These are phyloP conservation scores for Solenopsis invicta DNA, from an alignment of 1,140 invertebrate genomes.

Conservation along the genomic window DNA sequence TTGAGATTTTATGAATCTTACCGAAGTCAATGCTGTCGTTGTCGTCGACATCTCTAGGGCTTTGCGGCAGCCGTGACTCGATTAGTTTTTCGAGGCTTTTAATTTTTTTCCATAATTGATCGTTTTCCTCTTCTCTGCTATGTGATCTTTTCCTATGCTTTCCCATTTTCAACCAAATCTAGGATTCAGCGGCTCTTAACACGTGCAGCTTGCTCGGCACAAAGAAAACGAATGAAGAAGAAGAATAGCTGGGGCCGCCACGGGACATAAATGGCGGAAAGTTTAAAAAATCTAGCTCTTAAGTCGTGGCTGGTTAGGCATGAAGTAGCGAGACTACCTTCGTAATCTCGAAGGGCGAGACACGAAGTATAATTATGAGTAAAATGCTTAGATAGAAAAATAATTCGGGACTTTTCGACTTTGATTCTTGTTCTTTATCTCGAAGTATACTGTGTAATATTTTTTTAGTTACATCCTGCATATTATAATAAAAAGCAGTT, in stretches of 20 bases:
- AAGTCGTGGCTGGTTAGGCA: background rate
- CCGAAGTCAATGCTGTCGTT: too few species aligned
- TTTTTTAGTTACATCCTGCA: too few species aligned
- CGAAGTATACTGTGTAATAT: too few species aligned
- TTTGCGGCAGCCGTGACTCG: background rate
- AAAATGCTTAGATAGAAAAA: too few species aligned
- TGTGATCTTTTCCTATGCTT: background rate
- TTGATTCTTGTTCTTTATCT: too few species aligned
- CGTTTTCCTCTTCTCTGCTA: background rate
- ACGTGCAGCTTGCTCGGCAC: background rate
- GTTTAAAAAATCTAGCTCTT: background rate
- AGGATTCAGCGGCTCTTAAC: too few species aligned
- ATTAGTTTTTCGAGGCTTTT: background rate
- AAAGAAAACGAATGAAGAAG: slow-evolving; percentile 16
- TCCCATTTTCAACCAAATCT: background rate
- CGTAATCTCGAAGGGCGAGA: slow-evolving; percentile 64
- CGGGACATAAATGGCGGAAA: background rate
- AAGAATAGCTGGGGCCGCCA: background rate
- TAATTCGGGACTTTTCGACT: too few species aligned
- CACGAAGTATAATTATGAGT: slow-evolving; percentile 60
- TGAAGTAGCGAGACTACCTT: background rate
- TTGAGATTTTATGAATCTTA: too few species aligned
- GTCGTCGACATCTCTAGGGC: too few species aligned
- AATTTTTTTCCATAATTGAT: background rate
- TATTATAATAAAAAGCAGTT: too few species aligned